Base-by-base conservation (phyloP, 2,888 invertebrate genomes). In the Mythimna albipuncta region DNA sequence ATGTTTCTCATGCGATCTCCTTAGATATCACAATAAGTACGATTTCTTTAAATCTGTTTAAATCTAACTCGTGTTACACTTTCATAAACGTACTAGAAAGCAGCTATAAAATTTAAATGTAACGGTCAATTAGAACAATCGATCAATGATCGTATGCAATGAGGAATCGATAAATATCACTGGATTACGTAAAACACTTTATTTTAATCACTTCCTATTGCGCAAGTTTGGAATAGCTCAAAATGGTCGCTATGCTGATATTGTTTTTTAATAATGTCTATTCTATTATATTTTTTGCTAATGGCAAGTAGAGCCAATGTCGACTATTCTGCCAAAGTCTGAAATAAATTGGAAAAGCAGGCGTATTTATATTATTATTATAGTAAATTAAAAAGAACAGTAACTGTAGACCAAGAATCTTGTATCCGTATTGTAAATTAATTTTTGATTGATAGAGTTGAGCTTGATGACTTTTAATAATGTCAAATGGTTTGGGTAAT, bases 51-150 rank as follows among this genome's bases (percentile, higher is more conserved):
- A 7, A 38, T 26, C 5, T 13, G 55, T 32, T 66, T 59, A 10
- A 9, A 38, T 41, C 5, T 9, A 59, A 81, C 26, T 72, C 79
- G 80, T 70, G 74, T 69, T 77, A 69, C 26, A 80, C 77, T 79
- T 84, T 69, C 84, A 84, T 85, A 77, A 82, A 83, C 75, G 38
- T 64, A 58, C 32, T 80, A 84, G 86, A 86, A 86, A 86, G 80
- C 41, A 66, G 55, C 75, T 64, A 69, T 74, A 79, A 71, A 64
- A 70, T 71, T 71, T 61, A 13, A 79, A 82, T 81, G 76, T 83
- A 75, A 83, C 81, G 85, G 76, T 79, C 75, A 76, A 83, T 87
- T 82, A 80, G 70, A 83, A 77, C 71, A 83, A 87, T 81, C 72
- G 75, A 76, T 81, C 73, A 70, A 74, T 82, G 75, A 77, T 80